Conservation (phyloP, 1,140 invertebrate species). For the Lepidurus packardi region DNA sequence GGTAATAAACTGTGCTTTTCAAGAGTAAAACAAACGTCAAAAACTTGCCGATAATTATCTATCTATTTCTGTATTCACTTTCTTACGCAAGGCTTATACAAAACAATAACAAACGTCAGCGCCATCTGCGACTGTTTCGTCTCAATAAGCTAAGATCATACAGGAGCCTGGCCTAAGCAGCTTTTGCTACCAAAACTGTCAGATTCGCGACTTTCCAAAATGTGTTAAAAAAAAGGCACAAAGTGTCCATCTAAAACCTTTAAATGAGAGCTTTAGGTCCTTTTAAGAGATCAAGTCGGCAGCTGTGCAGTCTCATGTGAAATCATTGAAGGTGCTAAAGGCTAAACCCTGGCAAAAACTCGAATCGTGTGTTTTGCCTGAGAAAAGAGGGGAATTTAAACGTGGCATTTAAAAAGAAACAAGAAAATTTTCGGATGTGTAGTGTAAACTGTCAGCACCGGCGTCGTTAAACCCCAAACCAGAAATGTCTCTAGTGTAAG, state of each 20-base stretch:
- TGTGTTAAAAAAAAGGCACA: not conserved
- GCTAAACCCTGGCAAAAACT: not conserved
- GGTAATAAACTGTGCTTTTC: too few relatives aligned
- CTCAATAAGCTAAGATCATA: too few relatives aligned
- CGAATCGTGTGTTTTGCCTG: not conserved
- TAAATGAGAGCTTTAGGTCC: not conserved
- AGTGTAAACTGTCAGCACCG: constrained; percentile 11
- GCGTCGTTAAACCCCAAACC: not conserved
- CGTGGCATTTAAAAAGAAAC: not conserved
- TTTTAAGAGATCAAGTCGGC: not conserved
- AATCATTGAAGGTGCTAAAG: constrained; percentile 12
- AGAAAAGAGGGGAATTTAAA: not conserved
- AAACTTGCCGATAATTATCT: too few relatives aligned
- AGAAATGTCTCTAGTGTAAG: too few relatives aligned
- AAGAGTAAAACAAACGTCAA: too few relatives aligned
- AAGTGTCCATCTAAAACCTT: not conserved
- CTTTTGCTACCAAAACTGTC: not conserved
- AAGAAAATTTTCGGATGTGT: too few relatives aligned
- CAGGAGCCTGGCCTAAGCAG: not conserved
- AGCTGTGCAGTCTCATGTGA: not conserved
- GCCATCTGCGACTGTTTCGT: too few relatives aligned
- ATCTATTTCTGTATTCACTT: too few relatives aligned
- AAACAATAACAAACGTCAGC: too few relatives aligned
- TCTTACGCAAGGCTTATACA: too few relatives aligned
- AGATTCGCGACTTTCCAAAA: not conserved